These are phyloP conservation scores for Halichoerus grypus DNA, from an alignment of 2,113 vertebrate species.

Conservation along the genomic window DNA sequence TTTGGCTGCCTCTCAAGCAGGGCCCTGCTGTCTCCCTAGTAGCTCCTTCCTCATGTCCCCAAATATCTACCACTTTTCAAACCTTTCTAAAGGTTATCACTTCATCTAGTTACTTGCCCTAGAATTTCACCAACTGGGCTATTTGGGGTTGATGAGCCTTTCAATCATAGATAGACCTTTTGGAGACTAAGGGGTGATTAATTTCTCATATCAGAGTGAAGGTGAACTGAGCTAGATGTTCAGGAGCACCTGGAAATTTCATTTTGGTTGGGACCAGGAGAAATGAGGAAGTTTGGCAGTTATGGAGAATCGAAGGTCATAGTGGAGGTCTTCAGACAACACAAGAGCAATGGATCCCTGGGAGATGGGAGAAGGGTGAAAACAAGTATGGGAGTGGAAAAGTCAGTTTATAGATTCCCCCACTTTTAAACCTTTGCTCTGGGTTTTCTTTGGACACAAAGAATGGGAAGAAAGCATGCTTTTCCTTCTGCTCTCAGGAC, in stretches of 20 bases:
- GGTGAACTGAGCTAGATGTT: not conserved
- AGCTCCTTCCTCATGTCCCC: not conserved
- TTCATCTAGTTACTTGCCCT: slow-evolving; percentile 35
- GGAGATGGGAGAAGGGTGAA: not conserved
- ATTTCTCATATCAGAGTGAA: not conserved
- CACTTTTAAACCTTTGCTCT: not conserved
- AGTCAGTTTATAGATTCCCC: not conserved
- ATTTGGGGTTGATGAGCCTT: not conserved
- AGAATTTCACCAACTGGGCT: slow-evolving; percentile 17
- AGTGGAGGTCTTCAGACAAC: not conserved
- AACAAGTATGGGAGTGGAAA: not conserved
- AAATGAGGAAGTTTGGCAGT: slow-evolving; percentile 20
- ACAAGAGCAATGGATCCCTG: slow-evolving; percentile 51
- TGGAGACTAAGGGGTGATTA: not conserved
- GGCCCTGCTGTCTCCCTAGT: not conserved
- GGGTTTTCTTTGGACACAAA: not conserved
- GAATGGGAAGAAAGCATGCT: not conserved
- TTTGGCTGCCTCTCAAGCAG: not conserved
- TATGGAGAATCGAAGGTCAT: not conserved
- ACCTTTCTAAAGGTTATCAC: not conserved
- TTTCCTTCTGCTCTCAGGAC: slow-evolving; percentile 35
- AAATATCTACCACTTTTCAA: slow-evolving; percentile 28
- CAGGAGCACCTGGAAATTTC: not conserved
- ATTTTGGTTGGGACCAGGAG: not conserved
- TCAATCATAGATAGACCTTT: not conserved